Evolutionary conservation across 2,797 vertebrate genomes (phyloP).

Genomic region (Manis javanica): DNA sequence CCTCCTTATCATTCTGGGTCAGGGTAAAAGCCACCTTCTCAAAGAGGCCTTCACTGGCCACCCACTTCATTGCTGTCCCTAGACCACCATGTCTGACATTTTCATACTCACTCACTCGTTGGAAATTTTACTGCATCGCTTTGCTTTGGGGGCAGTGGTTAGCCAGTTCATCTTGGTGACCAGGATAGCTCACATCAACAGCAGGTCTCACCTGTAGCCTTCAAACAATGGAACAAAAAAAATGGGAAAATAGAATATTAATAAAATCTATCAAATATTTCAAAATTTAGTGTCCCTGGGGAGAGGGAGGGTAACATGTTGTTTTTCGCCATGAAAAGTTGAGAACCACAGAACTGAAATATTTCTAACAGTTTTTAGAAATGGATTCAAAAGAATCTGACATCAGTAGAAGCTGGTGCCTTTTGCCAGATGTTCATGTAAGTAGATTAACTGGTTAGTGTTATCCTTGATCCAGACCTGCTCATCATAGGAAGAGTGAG

Average conservation of each 20-base stretch:
- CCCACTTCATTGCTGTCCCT: neutral
- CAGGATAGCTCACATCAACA: neutral
- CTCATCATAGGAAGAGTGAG: neutral
- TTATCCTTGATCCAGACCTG: neutral
- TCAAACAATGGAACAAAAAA: neutral
- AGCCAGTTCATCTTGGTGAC: no score
- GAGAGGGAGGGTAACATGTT: neutral
- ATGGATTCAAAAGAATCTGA: neutral
- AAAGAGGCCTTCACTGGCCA: no score
- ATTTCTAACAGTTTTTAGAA: neutral
- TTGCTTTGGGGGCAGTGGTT: neutral
- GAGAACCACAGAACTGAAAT: neutral
- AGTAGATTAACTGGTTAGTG: neutral
- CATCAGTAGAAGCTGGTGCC: neutral
- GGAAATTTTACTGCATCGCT: neutral
- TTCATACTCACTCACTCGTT: neutral
- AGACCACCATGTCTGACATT: neutral
- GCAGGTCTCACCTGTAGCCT: neutral
- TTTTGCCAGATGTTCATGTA: neutral
- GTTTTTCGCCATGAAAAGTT: neutral
- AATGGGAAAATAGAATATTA: neutral
- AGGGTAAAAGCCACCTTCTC: neutral
- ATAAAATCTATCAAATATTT: neutral
- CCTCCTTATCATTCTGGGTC: neutral
- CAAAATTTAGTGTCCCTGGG: neutral